A percentile compares a stretch with the other conserved stretches of the same genome.
Conservation (phyloP, 2,888 invertebrate species). For the Cotesia congregata region DNA sequence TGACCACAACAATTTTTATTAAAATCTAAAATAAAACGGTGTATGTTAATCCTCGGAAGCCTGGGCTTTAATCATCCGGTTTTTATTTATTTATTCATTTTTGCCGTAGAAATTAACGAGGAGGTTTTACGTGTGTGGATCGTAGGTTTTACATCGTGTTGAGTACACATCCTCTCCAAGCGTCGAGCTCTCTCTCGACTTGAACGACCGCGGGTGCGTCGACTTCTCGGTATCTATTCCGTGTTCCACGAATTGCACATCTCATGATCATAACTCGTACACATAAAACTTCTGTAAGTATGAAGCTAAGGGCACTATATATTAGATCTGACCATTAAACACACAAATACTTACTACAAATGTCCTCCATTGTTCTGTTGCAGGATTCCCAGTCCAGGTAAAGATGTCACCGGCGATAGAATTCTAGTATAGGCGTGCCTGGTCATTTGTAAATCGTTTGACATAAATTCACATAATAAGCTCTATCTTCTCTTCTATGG, state of each 20-base stretch:
- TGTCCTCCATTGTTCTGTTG: too few species aligned
- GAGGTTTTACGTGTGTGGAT: neutral
- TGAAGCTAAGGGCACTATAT: too few species aligned
- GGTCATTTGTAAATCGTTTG: too few species aligned
- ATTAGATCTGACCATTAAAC: too few species aligned
- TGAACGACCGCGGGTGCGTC: constrained; percentile 14
- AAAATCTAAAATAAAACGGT: neutral
- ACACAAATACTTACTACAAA: too few species aligned
- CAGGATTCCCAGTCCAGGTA: too few species aligned
- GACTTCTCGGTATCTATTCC: constrained; percentile 16
- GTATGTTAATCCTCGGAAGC: neutral
- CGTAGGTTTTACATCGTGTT: neutral
- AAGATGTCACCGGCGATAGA: too few species aligned
- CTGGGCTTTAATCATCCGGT: neutral
- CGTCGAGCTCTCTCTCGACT: constrained; percentile 37
- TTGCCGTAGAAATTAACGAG: neutral
- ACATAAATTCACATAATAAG: too few species aligned
- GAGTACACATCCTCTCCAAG: constrained; percentile 19
- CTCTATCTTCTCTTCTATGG: too few species aligned
- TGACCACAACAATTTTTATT: neutral
- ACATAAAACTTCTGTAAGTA: too few species aligned
- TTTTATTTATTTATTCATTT: neutral
- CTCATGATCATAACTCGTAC: constrained; percentile 22
- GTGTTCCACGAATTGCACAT: constrained; percentile 36
- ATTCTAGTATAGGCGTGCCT: too few species aligned